Evolutionary conservation across 1,140 invertebrate genomes (phyloP), one percentile per base, ranked within the genome.

Genomic region (Temnothorax curvispinosus): DNA sequence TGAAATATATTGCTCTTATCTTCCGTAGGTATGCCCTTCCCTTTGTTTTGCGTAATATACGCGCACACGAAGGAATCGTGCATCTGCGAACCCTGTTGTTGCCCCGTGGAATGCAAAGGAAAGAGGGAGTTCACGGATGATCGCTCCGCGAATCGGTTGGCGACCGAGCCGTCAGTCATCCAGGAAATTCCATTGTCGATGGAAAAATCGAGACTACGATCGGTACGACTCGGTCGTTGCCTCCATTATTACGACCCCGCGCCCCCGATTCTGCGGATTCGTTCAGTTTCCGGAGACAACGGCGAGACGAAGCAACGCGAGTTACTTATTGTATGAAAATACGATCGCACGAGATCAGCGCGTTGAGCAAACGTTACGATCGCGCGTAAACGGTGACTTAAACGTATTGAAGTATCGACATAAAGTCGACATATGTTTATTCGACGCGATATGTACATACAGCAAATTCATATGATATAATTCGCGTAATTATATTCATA

Each of bases 121-220:
- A 69, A 89, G 76, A 52, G 85, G 78, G 80, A 91, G 91, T 92
- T 92, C 85, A 91, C 87, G 91, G 92, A 54, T 92, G 92, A 92
- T 92, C 88, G 87, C 86, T 56, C 71, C 9, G 54, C 47, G 77
- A 89, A 87, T 89, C 75, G 60, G 74, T 78, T 27, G 60, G 15
- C 41, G 58, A 77, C 85, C 69, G 21, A 85, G 80, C 69, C 88
- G 85, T 87, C 91, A 88, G 80, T 91, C 89, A 88, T 67, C 91
- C 88, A 91, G 90, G 88, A 92, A 92, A 92, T 91, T 91, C 81
- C 74, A 86, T 88, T 60, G 82, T 85, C 60, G 77, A 52, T 41
- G 27, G 72, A 85, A 87, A 88, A 86, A 88, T 88, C 80, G 71
- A 18, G 35, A 67, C 71, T 62, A 15, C 27, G 32, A 58, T 38